These are phyloP conservation scores for Cephalopterus ornatus DNA, from an alignment of 2,113 vertebrate genomes.

Conservation along the genomic window DNA sequence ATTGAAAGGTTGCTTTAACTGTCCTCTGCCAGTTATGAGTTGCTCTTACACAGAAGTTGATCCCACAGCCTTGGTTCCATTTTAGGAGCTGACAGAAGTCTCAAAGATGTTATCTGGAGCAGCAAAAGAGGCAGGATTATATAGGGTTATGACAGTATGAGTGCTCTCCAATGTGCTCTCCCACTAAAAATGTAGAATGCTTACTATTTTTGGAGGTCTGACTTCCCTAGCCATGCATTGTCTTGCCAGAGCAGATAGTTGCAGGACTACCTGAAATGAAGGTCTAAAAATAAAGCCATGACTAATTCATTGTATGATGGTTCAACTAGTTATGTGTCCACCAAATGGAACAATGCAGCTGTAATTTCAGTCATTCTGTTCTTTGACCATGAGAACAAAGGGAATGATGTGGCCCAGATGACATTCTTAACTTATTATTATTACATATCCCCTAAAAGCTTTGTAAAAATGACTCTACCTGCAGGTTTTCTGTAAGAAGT, in stretches of 20 bases:
- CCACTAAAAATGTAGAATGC: neutral
- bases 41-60: neutral
- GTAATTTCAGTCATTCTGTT: conserved; percentile 14
- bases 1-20: neutral
- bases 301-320: conserved; percentile 14
- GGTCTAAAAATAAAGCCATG: conserved; percentile 31
- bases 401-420: neutral
- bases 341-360: neutral
- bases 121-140: neutral
- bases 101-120: neutral
- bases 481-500: neutral
- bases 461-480: neutral
- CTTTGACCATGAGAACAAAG: neutral
- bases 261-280: conserved; percentile 18
- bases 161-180: neutral
- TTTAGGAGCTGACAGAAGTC: neutral
- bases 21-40: neutral
- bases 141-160: neutral
- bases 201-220: conserved; percentile 28
- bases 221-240: neutral
- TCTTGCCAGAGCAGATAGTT: neutral
- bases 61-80: neutral
- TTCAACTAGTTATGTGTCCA: neutral
- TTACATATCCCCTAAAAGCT: neutral
- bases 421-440: neutral